Base-by-base conservation (phyloP, 2,113 vertebrate species). In the Ibidorhyncha struthersii region DNA sequence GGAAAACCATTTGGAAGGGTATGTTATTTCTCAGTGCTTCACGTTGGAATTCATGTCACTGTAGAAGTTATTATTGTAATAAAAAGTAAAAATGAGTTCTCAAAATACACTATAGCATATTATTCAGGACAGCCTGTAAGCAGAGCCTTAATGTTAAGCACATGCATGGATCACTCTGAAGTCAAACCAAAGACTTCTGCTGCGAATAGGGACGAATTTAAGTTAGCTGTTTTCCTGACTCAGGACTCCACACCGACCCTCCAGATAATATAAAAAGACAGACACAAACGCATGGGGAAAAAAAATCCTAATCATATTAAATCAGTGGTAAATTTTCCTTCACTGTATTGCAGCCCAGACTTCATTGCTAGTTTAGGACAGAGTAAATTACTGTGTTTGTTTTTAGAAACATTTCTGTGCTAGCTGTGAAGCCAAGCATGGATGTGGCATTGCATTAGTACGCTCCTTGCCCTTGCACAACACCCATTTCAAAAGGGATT, bases 41-140 rank as follows among this genome's bases (percentile, higher is more conserved):
- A 25, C 67, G 93, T 62, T 93, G 96, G 94, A 96, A 95, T 91
- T 90, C 89, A 26, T 96, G 94, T 96, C 86, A 82, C 96, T 94
- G 95, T 81, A 97, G 96, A 97, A 96, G 96, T 96, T 96, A 96
- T 96, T 97, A 96, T 97, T 92, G 95, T 19, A 96, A 97, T 96
- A 97, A 96, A 97, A 94, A 94, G 89, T 92, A 93, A 95, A 96
- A 97, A 96, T 62, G 91, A 93, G 91, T 82, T 94, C 95, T 97
- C 96, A 91, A 97, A 97, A 96, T 94, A 93, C 94, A 89, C 91
- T 89, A 14, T 1, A 87, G 93, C 81, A 45, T 74, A 76, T 96
- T 84, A 95, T 70, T 93, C 81, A 79, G 96, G 95, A 93, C 94
- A 96, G 96, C 34, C 89, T 82, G 72, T 91, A 97, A 96, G 94